Percentiles rank a stretch among this genome's conserved stretches.
Conservation (phyloP, 2,113 vertebrate genomes). For the Chaetops frenatus region DNA sequence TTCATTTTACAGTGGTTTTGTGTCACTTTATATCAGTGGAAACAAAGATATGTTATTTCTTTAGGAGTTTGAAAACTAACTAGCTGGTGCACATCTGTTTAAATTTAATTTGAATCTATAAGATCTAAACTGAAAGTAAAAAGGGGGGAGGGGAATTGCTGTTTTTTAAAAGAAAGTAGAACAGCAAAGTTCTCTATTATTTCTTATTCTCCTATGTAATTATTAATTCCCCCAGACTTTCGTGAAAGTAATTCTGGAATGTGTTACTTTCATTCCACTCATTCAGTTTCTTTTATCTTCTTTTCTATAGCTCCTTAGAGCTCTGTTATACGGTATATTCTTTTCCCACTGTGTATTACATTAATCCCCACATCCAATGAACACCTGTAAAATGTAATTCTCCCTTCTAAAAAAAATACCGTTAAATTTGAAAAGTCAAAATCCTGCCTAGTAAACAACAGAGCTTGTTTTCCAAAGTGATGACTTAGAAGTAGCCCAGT, state of each 20-base stretch:
- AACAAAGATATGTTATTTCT: background rate
- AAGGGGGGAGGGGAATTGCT: background rate
- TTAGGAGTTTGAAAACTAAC: slow-evolving; percentile 30
- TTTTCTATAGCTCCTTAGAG: background rate
- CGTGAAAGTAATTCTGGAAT: background rate
- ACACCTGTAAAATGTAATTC: background rate
- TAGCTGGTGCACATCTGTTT: slow-evolving; percentile 21
- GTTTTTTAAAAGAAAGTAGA: slow-evolving; percentile 41
- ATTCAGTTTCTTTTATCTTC: slow-evolving; percentile 17
- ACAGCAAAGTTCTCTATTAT: background rate
- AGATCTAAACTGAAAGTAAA: slow-evolving; percentile 24
- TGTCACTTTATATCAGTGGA: background rate
- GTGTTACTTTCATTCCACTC: background rate
- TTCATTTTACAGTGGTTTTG: background rate
- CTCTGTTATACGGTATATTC: background rate
- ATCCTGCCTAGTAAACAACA: background rate
- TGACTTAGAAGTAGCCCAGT: background rate
- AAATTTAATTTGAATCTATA: slow-evolving; percentile 38
- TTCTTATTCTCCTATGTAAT: slow-evolving; percentile 5
- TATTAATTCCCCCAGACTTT: background rate
- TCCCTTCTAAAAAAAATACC: rapidly evolving
- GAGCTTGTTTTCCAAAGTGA: background rate
- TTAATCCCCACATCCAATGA: background rate
- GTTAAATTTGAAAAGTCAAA: background rate
- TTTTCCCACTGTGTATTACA: background rate